Evolutionary conservation across 2,113 vertebrate genomes (phyloP), one percentile per base, ranked within the genome.

Genomic region (Pituophis catenifer): DNA sequence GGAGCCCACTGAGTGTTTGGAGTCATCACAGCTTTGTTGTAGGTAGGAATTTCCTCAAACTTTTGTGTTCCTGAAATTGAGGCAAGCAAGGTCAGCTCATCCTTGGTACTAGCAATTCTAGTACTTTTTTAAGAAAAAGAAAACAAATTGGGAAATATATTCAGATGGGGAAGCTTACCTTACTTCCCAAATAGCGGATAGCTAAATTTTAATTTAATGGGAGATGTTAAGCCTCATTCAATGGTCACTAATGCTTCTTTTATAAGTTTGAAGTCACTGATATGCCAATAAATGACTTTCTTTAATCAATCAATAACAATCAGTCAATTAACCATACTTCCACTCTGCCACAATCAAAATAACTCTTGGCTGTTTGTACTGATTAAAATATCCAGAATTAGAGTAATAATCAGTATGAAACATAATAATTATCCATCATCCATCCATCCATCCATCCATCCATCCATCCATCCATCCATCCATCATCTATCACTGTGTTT

Each of bases 11-110:
- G 95, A 87, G 98, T 97, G 93, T 97, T 97, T 33, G 97, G 97
- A n/a, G 97, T 96, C 95, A 98, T 96, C 52, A 98, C 92, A 81
- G 98, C 96, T 91, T 96, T 97, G 89, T 96, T 81, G 90, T 98
- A 99, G 55, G 97, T 96, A 85, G 98, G 96, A 24, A 97, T 93
- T 91, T 99, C 98, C 90, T 99, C 98, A 55, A 98, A 99, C 65
- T 94, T 97, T 95, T 98, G 96, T 12, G 89, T 96, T 90, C 97
- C 99, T 99, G 96, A 3, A 94, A 93, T 90, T 52, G 50, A 93
- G 29, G 33, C 19, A 90, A n/a, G 90, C 93, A 97, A 87, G 90
- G 93, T 95, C 93, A 95, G 91, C 33, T 57, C 85, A 93, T 38
- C 48, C 75, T 95, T 95, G 90, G 90, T 93, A 53, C 44, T 88